Evolutionary conservation across 2,888 invertebrate species (phyloP).

Genomic region (Apodemia zela): DNA sequence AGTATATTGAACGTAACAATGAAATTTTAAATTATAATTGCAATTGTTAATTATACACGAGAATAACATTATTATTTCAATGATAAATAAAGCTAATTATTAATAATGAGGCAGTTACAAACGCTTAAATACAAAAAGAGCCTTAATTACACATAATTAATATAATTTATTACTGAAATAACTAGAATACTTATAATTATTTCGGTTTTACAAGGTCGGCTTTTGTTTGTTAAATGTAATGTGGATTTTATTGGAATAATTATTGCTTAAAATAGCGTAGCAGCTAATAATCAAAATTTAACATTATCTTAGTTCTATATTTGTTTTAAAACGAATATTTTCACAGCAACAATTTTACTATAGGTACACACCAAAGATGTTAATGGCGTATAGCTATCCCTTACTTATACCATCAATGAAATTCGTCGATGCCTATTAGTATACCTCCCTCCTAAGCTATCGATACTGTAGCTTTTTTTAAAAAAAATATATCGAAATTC

Average conservation of each 20-base stretch:
- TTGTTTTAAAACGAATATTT: too few species aligned
- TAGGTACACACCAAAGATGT: too few species aligned
- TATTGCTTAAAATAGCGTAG: neutral
- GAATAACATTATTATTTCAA: constrained; percentile 13
- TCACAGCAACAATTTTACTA: too few species aligned
- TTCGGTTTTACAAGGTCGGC: constrained; percentile 15
- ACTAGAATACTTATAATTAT: constrained; percentile 15
- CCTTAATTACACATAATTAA: constrained; percentile 16
- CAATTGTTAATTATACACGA: constrained; percentile 4
- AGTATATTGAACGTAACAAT: constrained; percentile 9
- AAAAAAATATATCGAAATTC: too few species aligned
- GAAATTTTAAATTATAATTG: constrained; percentile 10
- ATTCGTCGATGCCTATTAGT: too few species aligned
- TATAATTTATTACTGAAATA: constrained; percentile 14
- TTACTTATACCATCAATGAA: too few species aligned
- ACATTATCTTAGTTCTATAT: neutral
- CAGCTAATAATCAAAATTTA: neutral
- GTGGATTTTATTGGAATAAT: neutral
- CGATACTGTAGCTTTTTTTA: too few species aligned
- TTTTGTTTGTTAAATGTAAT: neutral
- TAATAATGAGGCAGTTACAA: constrained; percentile 16
- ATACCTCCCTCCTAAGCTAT: too few species aligned
- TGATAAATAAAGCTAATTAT: constrained; percentile 17
- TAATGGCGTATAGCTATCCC: too few species aligned
- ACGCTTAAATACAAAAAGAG: constrained; percentile 10